These are phyloP conservation scores for Galago senegalensis DNA, from an alignment of 2,797 vertebrate genomes.

Conservation along the genomic window DNA sequence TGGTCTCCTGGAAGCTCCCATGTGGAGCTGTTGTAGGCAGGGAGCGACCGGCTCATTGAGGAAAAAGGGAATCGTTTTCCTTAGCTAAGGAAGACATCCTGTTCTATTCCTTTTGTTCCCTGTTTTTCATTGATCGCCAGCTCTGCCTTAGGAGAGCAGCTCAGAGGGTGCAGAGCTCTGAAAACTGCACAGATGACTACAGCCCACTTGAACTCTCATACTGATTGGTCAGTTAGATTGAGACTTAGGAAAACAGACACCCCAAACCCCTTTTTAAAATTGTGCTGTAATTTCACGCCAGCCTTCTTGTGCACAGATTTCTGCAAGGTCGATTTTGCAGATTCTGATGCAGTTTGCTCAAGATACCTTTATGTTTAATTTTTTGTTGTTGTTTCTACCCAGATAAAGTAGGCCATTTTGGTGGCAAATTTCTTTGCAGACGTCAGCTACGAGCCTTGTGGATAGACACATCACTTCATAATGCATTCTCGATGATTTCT, in stretches of 20 bases:
- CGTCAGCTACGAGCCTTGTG: slow-evolving; percentile 49
- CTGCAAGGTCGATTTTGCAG: slow-evolving; percentile 9
- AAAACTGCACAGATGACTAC: slow-evolving; percentile 46
- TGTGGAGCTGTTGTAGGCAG: slow-evolving; percentile 40
- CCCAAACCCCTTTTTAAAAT: slow-evolving; percentile 62
- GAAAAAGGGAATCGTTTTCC: slow-evolving; percentile 66
- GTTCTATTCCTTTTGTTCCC: slow-evolving; percentile 83
- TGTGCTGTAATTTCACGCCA: background rate
- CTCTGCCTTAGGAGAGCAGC: slow-evolving; percentile 68
- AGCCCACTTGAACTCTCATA: slow-evolving; percentile 58
- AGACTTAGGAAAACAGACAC: slow-evolving; percentile 74
- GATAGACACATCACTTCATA: slow-evolving; percentile 41
- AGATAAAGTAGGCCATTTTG: slow-evolving; percentile 85
- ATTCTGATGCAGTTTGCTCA: slow-evolving; percentile 46
- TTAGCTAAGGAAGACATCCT: slow-evolving; percentile 67
- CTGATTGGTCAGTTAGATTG: slow-evolving; percentile 63
- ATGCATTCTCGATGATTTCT: slow-evolving; percentile 12
- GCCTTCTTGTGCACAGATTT: background rate
- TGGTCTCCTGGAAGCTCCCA: background rate
- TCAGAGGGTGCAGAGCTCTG: slow-evolving; percentile 46
- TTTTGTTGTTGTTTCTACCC: slow-evolving; percentile 68
- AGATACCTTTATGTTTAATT: slow-evolving; percentile 63
- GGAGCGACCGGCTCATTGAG: slow-evolving; percentile 63
- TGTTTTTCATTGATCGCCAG: slow-evolving; percentile 78
- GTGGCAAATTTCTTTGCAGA: slow-evolving; percentile 79